Percentiles rank a stretch among this genome's conserved stretches.
phyloP scores from a whole-genome alignment of 2,113 vertebrate species.

The Drymodes brunneopygia region DNA sequence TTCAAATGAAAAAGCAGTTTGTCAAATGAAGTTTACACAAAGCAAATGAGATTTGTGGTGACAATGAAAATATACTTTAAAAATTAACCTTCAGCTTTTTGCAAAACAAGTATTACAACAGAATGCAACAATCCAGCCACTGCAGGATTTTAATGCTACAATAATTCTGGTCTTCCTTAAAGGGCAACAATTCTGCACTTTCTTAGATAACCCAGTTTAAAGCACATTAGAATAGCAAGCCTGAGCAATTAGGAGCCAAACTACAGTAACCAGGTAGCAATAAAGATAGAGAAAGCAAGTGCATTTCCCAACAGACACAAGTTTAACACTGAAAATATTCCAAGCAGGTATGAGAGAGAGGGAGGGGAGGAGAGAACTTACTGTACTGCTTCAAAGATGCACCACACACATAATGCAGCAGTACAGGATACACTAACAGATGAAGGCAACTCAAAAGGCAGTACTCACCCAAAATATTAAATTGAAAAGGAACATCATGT shows the following conservation, averaged over 20 bases:
- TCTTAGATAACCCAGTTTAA: neutral
- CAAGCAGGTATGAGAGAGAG: neutral
- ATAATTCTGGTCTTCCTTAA: neutral
- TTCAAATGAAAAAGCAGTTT: conserved; percentile 30
- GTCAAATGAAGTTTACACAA: neutral
- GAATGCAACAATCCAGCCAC: conserved; percentile 2
- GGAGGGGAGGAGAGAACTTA: neutral
- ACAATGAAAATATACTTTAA: neutral
- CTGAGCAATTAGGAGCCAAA: neutral
- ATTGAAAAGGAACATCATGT: conserved; percentile 99
- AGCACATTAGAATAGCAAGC: neutral
- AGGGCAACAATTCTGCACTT: neutral
- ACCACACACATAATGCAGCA: conserved; percentile 32
- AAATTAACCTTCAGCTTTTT: neutral
- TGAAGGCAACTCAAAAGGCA: conserved; percentile 26
- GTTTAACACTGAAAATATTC: conserved; percentile 39
- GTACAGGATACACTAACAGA: neutral
- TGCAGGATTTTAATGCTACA: conserved; percentile 42
- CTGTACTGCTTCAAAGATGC: conserved; percentile 42
- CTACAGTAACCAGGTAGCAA: neutral
- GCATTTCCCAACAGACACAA: neutral
- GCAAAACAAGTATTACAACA: neutral
- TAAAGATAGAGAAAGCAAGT: neutral
- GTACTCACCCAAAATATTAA: conserved; percentile 99
- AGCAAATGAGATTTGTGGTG: neutral